Evolutionary conservation across 1,140 invertebrate species (phyloP), one percentile per base, ranked within the genome.

Genomic region (Aricia agestis): DNA sequence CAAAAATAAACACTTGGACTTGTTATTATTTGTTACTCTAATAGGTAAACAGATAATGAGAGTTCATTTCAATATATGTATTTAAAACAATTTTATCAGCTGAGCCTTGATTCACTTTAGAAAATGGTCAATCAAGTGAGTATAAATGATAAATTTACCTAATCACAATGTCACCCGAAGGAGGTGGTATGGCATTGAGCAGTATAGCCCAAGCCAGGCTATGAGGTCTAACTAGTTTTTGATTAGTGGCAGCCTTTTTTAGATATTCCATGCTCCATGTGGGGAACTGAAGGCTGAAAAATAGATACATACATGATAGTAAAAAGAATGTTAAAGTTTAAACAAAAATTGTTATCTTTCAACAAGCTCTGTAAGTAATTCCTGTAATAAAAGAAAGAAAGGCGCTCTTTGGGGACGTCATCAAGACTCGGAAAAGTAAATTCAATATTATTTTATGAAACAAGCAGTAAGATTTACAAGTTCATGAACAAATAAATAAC

Each of bases 201-300:
- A 91, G 59, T 6, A 91, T 84, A 3, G 84, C 85, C 87, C 89
- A 91, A 1, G 87, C 87, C 9, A 91, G 73, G 65, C 84, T 86
- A 6, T 86, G 74, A 6, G 89, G 89, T 6, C 84, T 74, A 1
- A 80, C 79, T 25, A 90, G 67, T 32, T 74, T 78, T 17, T 80
- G 83, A 69, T 90, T 78, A 13, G 82, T 71, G 0, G 87, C 85
- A 52, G 84, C 78, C 41, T 74, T 71, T 71, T 81, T 84, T 66
- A 91, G 72, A 63, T 74, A 74, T 13, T 87, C 84, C 61, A 89
- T 61, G 70, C 78, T 85, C 89, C 89, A 91, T 82, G 81, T 82
- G 70, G 85, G 77, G 67, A 81, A 80, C 13, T 82, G 78, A 61
- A 90, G 75, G 52, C 88, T 90, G 69, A 18, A 76, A 76, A 59